phyloP scores from a whole-genome alignment of 2,113 vertebrate genomes.

The Caranx melampygus region DNA sequence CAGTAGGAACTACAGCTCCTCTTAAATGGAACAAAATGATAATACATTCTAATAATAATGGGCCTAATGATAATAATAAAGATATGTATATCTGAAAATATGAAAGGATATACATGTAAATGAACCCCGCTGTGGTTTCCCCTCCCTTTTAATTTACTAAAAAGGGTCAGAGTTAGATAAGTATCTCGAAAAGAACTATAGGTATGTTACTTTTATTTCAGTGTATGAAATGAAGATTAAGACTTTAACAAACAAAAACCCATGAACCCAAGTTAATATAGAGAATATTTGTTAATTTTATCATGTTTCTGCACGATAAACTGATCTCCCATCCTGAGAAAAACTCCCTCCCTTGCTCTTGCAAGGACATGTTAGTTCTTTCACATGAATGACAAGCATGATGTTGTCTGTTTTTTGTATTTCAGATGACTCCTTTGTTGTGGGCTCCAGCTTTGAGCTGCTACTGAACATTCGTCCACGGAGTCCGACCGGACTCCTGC shows the following conservation, averaged over 20 bases:
- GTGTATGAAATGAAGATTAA: neutral
- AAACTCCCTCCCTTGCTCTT: neutral
- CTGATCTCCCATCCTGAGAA: neutral
- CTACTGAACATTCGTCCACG: constrained; percentile 88
- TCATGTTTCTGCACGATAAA: neutral
- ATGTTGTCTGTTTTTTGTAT: constrained; percentile 21
- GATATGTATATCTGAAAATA: no score
- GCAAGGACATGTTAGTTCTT: neutral
- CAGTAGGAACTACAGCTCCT: neutral
- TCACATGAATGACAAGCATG: neutral
- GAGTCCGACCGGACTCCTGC: constrained; percentile 84
- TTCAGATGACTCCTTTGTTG: constrained; percentile 83
- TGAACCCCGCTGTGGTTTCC: no score
- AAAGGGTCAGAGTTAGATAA: neutral
- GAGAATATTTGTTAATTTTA: neutral
- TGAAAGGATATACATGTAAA: no score
- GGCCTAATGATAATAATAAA: no score
- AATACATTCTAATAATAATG: no score
- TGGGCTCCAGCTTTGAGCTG: constrained; percentile 87
- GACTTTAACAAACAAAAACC: no score
- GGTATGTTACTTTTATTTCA: neutral
- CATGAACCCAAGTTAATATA: neutral
- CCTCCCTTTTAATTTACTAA: no score
- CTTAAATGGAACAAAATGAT: neutral
- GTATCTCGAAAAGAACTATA: neutral